Evolutionary conservation across 1,140 invertebrate species (phyloP).

Genomic region (Tetragnatha versicolor): DNA sequence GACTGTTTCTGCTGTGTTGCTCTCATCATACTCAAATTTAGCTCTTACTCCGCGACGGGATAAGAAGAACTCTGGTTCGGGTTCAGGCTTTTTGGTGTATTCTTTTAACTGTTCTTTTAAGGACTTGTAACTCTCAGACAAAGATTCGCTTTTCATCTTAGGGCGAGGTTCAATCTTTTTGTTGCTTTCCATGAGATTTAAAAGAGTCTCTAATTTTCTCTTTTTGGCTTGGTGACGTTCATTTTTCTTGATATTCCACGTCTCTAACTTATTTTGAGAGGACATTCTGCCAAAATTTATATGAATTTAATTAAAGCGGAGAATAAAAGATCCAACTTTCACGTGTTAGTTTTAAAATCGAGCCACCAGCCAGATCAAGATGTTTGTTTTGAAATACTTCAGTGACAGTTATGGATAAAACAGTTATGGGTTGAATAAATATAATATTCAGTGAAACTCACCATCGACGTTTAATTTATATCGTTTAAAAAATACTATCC

Average conservation of each 20-base stretch:
- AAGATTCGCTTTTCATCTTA: constrained; percentile 1
- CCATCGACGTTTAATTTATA: no score
- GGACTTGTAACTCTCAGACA: background rate
- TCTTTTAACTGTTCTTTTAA: constrained; percentile 25
- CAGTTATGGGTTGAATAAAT: no score
- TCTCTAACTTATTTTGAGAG: background rate
- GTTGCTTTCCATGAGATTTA: background rate
- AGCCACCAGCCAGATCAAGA: no score
- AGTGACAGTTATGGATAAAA: no score
- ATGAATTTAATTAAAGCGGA: no score
- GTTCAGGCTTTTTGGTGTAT: background rate
- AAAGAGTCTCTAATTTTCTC: constrained; percentile 43
- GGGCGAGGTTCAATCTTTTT: background rate
- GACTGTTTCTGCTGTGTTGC: background rate
- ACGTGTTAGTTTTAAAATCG: no score
- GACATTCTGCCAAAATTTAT: background rate
- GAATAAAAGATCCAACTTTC: no score
- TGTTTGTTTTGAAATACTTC: no score
- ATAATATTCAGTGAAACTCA: no score
- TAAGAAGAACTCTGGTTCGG: background rate
- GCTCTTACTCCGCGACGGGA: background rate
- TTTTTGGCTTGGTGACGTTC: constrained; percentile 8
- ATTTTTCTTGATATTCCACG: constrained; percentile 7
- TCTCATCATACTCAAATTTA: background rate
- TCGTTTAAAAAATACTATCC: no score